Evolutionary conservation across 2,888 invertebrate genomes (phyloP), one percentile per base, ranked within the genome.

Genomic region (Tipula confusa): DNA sequence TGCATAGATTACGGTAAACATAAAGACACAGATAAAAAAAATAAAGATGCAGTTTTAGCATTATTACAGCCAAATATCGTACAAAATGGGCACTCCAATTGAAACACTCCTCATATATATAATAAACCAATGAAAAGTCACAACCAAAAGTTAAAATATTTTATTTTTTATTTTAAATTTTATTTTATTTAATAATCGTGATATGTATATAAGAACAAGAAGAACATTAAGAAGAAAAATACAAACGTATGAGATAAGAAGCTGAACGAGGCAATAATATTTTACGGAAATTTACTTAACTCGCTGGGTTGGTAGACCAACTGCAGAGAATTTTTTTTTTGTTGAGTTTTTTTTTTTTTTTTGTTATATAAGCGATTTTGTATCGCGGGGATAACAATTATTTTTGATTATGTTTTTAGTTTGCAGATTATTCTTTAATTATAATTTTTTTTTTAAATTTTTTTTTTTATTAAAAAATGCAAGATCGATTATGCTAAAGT

Each of bases 381-480:
- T 24, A 24, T 64, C 64, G 64, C 64, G 6, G 64, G 24, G 64
- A 64, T 64, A 24, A 64, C 24, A 64, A 64, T 64, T 64, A 64
- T 64, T 24, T 64, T 64, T 64, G 64, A 64, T 64, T 18, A 24
- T 64, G 64, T 64, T 64, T 64, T 64, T 64, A 64, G 64, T 64
- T 64, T 24, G 64, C 64, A 64, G 64, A 64, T 64, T 64, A 64
- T 64, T 64, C 24, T 64, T n/a, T 64, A 64, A 64, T 64, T 64
- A 64, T 6, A 24, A 9, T 64, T 64, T 64, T 43, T 43, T 48
- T n/a, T n/a, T 33, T 33, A 33, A 9, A 9, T 33, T 33, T 33
- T 33, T 11, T 33, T 33, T 33, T 48, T 15, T 4, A 38, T 18
- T 18, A 15, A 48, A 48, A 15, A 48, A 48, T 48, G 18, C 18